Evolutionary conservation across 1,140 invertebrate species (phyloP).

Genomic region (Cotesia glomerata): DNA sequence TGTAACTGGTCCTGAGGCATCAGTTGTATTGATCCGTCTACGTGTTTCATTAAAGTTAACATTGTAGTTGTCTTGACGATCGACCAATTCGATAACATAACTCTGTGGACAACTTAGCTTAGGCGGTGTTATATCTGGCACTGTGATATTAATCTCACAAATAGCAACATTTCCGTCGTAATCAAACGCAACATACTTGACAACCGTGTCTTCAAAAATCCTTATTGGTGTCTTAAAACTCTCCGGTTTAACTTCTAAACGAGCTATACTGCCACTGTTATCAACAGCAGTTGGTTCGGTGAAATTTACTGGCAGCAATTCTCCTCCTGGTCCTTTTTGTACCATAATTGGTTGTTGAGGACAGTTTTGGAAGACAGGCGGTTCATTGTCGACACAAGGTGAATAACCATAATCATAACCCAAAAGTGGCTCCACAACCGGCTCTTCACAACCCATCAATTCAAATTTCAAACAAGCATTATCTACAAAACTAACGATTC

Average conservation of each 20-base stretch:
- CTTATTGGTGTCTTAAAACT: slow-evolving; percentile 89
- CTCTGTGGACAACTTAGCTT: slow-evolving; percentile 92
- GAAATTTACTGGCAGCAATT: slow-evolving; percentile 87
- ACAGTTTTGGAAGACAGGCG: slow-evolving; percentile 95
- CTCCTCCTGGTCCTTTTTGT: slow-evolving; percentile 84
- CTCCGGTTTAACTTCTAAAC: slow-evolving; percentile 88
- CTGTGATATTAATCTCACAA: slow-evolving; percentile 94
- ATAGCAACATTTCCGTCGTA: slow-evolving; percentile 97
- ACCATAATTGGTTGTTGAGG: slow-evolving; percentile 91
- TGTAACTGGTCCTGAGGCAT: slow-evolving; percentile 87
- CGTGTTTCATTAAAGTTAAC: slow-evolving; percentile 94
- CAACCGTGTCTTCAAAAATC: slow-evolving; percentile 89
- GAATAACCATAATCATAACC: slow-evolving; percentile 95
- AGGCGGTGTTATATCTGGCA: slow-evolving; percentile 93
- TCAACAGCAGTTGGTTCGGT: slow-evolving; percentile 91
- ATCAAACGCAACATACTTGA: slow-evolving; percentile 95
- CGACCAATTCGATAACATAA: slow-evolving; percentile 90
- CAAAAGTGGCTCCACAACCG: slow-evolving; percentile 76
- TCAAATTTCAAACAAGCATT: slow-evolving; percentile 97
- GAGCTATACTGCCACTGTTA: slow-evolving; percentile 92
- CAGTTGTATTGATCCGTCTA: slow-evolving; percentile 83
- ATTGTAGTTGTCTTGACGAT: slow-evolving; percentile 86
- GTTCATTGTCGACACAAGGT: slow-evolving; percentile 94
- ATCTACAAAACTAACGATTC: slow-evolving; percentile 94
- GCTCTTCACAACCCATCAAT: slow-evolving; percentile 92